Conservation (phyloP, 2,113 vertebrate genomes). For the Hypanus sabinus region DNA sequence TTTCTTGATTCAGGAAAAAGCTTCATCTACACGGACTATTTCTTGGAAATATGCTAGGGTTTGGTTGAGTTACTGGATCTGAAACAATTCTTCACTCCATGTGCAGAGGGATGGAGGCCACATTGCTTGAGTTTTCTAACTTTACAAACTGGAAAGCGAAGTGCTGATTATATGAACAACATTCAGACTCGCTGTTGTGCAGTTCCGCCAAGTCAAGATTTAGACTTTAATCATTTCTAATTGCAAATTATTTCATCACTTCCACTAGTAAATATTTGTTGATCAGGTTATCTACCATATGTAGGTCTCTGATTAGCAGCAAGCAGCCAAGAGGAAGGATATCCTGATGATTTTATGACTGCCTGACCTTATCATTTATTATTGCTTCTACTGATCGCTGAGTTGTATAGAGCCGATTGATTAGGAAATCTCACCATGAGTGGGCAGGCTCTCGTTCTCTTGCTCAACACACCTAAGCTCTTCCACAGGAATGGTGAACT, state of each 20-base stretch:
- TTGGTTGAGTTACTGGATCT: background rate
- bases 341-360: background rate
- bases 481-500: background rate
- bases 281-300: background rate
- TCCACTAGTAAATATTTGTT: background rate
- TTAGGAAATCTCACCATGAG: background rate
- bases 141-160: background rate
- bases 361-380: background rate
- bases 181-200: background rate
- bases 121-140: background rate
- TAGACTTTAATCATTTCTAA: background rate
- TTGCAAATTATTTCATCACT: background rate
- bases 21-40: background rate
- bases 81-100: background rate
- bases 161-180: background rate
- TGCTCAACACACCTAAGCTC: background rate
- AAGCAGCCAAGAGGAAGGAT: background rate
- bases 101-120: background rate
- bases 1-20: background rate
- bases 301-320: background rate
- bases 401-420: background rate
- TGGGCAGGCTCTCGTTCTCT: background rate
- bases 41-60: background rate
- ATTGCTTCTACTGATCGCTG: background rate
- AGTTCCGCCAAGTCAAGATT: background rate